Base-by-base conservation (phyloP, 2,888 invertebrate genomes). In the Pachymerium ferrugineum region DNA sequence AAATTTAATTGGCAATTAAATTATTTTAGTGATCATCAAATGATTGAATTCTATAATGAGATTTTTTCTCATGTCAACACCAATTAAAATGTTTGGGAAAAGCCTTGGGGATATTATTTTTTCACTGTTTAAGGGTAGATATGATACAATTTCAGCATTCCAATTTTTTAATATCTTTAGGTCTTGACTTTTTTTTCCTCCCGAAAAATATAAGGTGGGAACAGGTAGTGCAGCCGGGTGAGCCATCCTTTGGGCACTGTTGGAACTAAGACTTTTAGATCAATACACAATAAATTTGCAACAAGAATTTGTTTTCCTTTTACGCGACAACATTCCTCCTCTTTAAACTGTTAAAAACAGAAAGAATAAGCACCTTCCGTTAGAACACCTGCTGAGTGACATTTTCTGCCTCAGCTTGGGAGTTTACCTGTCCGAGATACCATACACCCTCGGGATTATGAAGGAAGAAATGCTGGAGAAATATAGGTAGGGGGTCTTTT, bases 361-460 rank as follows among this genome's bases (percentile, higher is more conserved):
- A 62, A 62, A 62, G 38, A 62, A 62, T 28, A 28, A 25, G 62
- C 62, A 0, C 62, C n/a, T 28, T 62, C 62, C 28, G 14, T 62
- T 62, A 28, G 62, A 62, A 62, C 62, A 25, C 47, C 62, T 5
- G 62, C 62, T 62, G 62, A 62, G 62, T 62, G 62, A 62, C 62
- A 62, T 62, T 28, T n/a, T 62, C 62, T 62, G 62, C 28, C 62
- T 62, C 62, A 62, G 62, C 62, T 62, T 62, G 62, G 62, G 62
- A 28, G 62, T 62, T n/a, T 62, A 62, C 62, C 62, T 62, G 62
- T 62, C 28, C 62, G 28, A 62, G 62, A 62, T 62, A 62, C 62
- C 28, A 28, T 25, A 25, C 25, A 62, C 62, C 62, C 62, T 28
- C 14, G 62, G 62, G 62, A 62, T 62, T 62, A 62, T 22, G 62